Percentiles rank a stretch among this genome's conserved stretches.
phyloP scores from a whole-genome alignment of 2,888 invertebrate species.

The Drosophila greeni region DNA sequence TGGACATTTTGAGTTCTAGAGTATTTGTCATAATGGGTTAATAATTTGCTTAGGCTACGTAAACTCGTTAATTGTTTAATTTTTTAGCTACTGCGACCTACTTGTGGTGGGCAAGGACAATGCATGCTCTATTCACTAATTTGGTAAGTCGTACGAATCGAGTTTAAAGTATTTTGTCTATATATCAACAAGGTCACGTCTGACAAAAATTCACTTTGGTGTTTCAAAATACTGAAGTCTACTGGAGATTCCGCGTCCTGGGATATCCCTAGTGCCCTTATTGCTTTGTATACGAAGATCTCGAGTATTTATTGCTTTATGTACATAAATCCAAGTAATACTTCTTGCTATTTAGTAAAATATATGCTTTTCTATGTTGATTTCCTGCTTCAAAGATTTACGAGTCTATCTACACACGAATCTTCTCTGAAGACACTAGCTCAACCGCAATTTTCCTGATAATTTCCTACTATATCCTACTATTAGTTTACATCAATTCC shows the following conservation, averaged over 20 bases:
- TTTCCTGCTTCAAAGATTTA: slow-evolving; percentile 4
- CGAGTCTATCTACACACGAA: slow-evolving; percentile 15
- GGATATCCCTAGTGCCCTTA: slow-evolving; percentile 5
- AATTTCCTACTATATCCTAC: slow-evolving; percentile 24
- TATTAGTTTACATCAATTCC: slow-evolving; percentile 41
- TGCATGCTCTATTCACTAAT: slow-evolving; percentile 37
- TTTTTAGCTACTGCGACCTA: slow-evolving; percentile 32
- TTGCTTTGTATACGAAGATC: slow-evolving; percentile 30
- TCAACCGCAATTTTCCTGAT: slow-evolving; percentile 8
- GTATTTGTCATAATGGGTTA: slow-evolving; percentile 26
- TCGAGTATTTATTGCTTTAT: slow-evolving; percentile 32
- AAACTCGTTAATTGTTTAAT: slow-evolving; percentile 21
- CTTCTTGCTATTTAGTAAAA: slow-evolving; percentile 20
- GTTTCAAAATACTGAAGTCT: slow-evolving; percentile 56
- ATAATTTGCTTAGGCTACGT: slow-evolving; percentile 37
- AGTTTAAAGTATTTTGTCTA: slow-evolving; percentile 49
- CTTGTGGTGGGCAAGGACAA: slow-evolving; percentile 25
- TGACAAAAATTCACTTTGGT: slow-evolving; percentile 62
- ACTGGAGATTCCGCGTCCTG: neutral
- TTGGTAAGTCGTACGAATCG: slow-evolving; percentile 42
- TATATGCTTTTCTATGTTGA: slow-evolving; percentile 15
- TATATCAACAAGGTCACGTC: slow-evolving; percentile 36
- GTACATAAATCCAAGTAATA: slow-evolving; percentile 19
- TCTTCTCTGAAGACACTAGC: slow-evolving; percentile 22
- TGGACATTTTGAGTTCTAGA: slow-evolving; percentile 51